Conservation (phyloP, 2,113 vertebrate species). For the Alouatta palliata region DNA sequence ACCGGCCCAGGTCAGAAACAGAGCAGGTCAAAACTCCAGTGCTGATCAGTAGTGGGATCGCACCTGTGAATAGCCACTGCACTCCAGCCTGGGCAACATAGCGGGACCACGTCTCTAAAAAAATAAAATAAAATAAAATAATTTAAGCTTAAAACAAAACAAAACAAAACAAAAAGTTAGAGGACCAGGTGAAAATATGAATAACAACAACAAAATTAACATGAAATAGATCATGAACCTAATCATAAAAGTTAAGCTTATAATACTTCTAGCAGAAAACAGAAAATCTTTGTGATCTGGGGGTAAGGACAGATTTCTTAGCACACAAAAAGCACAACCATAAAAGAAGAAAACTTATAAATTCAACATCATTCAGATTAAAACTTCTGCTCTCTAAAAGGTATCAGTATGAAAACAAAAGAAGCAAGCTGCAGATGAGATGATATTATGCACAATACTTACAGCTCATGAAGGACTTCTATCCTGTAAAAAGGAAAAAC, state of each 20-base stretch:
- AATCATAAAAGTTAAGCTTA: slow-evolving; percentile 2
- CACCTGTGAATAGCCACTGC: too few species aligned
- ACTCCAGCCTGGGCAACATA: too few species aligned
- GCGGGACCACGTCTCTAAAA: too few species aligned
- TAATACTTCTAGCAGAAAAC: slow-evolving; percentile 1
- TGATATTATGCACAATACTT: background rate
- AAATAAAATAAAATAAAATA: too few species aligned
- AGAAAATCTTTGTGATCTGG: background rate
- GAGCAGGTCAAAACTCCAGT: too few species aligned
- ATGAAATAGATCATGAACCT: background rate
- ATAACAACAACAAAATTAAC: background rate
- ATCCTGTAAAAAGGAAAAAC: background rate
- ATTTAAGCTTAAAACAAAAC: too few species aligned
- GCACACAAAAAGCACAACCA: background rate
- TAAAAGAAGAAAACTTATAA: background rate
- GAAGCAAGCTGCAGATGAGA: background rate
- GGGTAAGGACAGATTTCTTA: background rate
- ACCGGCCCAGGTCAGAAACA: too few species aligned
- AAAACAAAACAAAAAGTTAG: too few species aligned
- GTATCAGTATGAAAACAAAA: background rate
- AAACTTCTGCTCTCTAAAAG: background rate
- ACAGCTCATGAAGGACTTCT: background rate
- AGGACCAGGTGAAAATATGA: too few species aligned
- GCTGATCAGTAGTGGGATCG: too few species aligned
- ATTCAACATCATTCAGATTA: background rate